Evolutionary conservation across 2,797 vertebrate genomes (phyloP).

Genomic region (Gorsachius magnificus): DNA sequence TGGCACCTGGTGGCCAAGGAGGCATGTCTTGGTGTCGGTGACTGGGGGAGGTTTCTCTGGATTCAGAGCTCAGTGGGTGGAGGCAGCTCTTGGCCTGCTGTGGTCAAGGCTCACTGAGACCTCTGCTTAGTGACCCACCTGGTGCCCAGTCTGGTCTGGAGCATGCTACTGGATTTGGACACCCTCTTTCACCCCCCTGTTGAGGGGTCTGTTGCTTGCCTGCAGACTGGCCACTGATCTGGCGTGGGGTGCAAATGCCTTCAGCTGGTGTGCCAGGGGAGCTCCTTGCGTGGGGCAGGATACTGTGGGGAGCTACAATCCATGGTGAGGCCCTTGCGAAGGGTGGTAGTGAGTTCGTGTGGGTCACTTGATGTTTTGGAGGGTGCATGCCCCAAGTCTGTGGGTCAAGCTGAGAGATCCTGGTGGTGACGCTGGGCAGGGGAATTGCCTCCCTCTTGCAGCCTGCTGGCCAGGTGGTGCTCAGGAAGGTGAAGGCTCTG

Average conservation of each 20-base stretch:
- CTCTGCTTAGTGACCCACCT: neutral
- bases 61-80: neutral
- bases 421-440: neutral
- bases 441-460: neutral
- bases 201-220: neutral
- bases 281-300: neutral
- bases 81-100: neutral
- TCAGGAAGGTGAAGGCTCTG: neutral
- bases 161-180: neutral
- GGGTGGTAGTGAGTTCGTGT: neutral
- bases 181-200: neutral
- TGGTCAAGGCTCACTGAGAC: neutral
- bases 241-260: fast-evolving
- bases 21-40: neutral
- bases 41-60: neutral
- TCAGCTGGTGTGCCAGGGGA: neutral
- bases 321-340: fast-evolving
- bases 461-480: neutral
- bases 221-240: fast-evolving
- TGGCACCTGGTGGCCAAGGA: neutral
- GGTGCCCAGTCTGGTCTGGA: neutral
- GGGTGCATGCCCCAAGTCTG: neutral
- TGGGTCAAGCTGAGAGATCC: neutral
- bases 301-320: neutral
- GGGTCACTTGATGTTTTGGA: neutral